Evolutionary conservation across 2,113 vertebrate genomes (phyloP).

Genomic region (Scortum barcoo): DNA sequence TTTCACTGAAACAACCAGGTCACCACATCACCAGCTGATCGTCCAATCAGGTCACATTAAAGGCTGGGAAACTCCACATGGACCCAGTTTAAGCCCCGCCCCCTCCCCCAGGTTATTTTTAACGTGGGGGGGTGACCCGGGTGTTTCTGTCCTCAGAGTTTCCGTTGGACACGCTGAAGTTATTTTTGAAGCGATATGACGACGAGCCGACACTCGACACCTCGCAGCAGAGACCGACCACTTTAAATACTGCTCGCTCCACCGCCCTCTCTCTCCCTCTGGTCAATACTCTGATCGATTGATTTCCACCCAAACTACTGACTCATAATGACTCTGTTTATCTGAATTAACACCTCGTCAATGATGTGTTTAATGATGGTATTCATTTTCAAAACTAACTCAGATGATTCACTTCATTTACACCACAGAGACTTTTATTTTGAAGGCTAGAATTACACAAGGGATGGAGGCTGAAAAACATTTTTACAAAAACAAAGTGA

Average conservation of each 20-base stretch:
- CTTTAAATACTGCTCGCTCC: slow-evolving; percentile 5
- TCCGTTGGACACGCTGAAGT: slow-evolving; percentile 22
- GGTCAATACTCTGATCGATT: background rate
- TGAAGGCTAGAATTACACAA: background rate
- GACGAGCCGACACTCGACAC: slow-evolving; percentile 56
- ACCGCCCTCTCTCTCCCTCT: background rate
- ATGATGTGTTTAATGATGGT: too few relatives aligned
- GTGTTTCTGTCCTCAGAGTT: slow-evolving; percentile 60
- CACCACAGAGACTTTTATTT: background rate
- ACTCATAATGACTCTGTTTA: background rate
- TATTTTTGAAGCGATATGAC: slow-evolving; percentile 62
- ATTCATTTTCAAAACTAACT: too few relatives aligned
- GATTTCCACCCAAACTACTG: background rate
- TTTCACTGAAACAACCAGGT: background rate
- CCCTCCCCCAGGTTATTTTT: slow-evolving; percentile 50
- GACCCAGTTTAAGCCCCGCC: slow-evolving; percentile 8
- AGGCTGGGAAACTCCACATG: background rate
- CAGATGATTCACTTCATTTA: too few relatives aligned
- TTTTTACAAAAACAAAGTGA: background rate
- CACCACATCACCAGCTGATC: background rate
- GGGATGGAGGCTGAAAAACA: background rate
- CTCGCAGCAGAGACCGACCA: background rate
- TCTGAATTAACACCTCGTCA: too few relatives aligned
- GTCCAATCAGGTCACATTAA: background rate
- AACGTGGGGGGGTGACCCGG: background rate